Conservation (phyloP, 2,797 vertebrate genomes). For the Anabas testudineus region DNA sequence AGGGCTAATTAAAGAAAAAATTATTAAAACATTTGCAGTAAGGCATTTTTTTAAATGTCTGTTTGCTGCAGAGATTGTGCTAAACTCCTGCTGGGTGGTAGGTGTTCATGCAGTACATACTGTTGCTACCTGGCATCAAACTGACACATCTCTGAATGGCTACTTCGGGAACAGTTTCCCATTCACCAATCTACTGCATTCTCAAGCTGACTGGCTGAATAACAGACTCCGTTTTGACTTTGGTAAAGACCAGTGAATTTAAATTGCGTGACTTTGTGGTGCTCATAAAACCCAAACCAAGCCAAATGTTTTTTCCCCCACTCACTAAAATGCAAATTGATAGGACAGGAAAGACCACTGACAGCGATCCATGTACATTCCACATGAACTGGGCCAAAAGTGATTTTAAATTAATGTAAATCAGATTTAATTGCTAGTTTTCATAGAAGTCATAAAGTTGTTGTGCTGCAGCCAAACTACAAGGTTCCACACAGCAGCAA, state of each 20-base stretch:
- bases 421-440: conserved; percentile 22
- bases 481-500: conserved; percentile 18
- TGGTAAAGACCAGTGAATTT: conserved; percentile 40
- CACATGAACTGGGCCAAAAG: conserved; percentile 19
- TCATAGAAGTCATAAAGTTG: conserved; percentile 17
- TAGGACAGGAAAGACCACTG: conserved; percentile 12
- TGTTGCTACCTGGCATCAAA: too few species aligned
- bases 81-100: too few species aligned
- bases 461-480: conserved; percentile 33
- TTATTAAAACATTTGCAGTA: too few species aligned
- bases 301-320: conserved; percentile 33
- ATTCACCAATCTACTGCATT: conserved; percentile 39
- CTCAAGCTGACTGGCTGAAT: conserved; percentile 12
- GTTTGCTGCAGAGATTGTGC: too few species aligned
- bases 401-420: conserved; percentile 34
- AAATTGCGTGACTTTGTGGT: conserved; percentile 43
- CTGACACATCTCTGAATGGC: conserved; percentile 1
- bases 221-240: conserved; percentile 33
- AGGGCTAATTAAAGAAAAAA: too few species aligned
- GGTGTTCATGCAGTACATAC: too few species aligned
- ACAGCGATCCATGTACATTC: conserved; percentile 22
- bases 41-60: too few species aligned
- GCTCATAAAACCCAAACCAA: conserved; percentile 43
- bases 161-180: conserved; percentile 3
- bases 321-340: conserved; percentile 26